Percentiles rank a stretch among this genome's conserved stretches.
Evolutionary conservation across 2,113 vertebrate genomes (phyloP).

Genomic region (Hepsetus odoe): DNA sequence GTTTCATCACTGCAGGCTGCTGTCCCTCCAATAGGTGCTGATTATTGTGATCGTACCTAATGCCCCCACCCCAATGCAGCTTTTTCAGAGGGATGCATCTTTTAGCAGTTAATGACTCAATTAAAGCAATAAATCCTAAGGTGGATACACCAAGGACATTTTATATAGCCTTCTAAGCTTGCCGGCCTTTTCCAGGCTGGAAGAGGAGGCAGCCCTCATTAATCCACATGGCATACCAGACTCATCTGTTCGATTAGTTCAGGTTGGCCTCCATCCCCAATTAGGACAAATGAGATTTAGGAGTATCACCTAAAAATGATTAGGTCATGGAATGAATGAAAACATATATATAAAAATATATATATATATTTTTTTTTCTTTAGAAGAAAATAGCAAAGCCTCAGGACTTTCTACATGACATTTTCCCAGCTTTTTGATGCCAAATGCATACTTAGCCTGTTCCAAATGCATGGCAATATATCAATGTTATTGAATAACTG

Average conservation of each 20-base stretch:
- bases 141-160: slow-evolving; percentile 8
- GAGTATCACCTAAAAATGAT: neutral
- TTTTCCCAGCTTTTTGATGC: neutral
- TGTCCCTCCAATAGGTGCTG: neutral
- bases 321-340: slow-evolving; percentile 1
- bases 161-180: neutral
- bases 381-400: neutral
- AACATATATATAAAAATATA: too few relatives aligned
- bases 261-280: slow-evolving; percentile 3
- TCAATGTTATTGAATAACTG: neutral
- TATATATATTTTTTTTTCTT: too few relatives aligned
- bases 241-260: slow-evolving; percentile 27
- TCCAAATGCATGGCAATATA: neutral
- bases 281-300: neutral
- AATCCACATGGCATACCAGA: slow-evolving; percentile 2
- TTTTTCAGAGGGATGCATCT: neutral
- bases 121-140: slow-evolving; percentile 19
- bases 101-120: slow-evolving; percentile 34
- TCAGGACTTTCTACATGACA: neutral
- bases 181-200: neutral
- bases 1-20: slow-evolving; percentile 9
- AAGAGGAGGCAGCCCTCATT: neutral
- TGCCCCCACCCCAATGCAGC: neutral
- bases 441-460: too few relatives aligned
- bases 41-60: neutral